A percentile compares a stretch with the other conserved stretches of the same genome.
Conservation (phyloP, 2,113 vertebrate genomes). For the Coreoperca whiteheadi region DNA sequence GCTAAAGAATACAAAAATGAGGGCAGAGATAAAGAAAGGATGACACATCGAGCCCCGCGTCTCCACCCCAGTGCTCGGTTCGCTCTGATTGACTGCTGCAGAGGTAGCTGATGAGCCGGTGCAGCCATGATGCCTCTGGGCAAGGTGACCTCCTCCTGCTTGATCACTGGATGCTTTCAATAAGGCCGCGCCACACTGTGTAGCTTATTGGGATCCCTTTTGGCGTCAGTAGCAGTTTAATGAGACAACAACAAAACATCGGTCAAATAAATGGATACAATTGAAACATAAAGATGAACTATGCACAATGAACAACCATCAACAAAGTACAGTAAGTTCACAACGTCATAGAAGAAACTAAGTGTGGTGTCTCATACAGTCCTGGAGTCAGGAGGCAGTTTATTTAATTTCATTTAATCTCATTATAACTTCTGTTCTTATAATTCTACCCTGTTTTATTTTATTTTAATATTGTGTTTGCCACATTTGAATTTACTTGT, state of each 20-base stretch:
- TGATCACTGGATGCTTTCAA: constrained; percentile 5
- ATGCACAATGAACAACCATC: neutral
- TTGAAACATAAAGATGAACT: too few species aligned
- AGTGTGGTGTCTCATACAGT: neutral
- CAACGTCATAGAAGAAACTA: too few species aligned
- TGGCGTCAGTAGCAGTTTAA: neutral
- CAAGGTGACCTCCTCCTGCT: constrained; percentile 32
- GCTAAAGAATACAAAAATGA: constrained; percentile 15
- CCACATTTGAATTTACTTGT: neutral
- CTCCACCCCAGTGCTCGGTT: neutral
- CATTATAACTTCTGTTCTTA: neutral
- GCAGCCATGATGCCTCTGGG: constrained; percentile 4
- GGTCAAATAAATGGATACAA: neutral
- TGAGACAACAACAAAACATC: neutral
- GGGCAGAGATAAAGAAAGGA: constrained; percentile 21
- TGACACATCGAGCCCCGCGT: constrained; percentile 6
- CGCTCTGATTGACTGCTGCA: constrained; percentile 20
- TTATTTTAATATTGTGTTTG: neutral
- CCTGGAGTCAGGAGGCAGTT: neutral
- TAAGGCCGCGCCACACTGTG: neutral
- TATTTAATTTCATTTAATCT: too few species aligned
- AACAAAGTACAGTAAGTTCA: too few species aligned
- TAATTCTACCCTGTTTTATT: neutral
- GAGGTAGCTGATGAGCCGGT: constrained; percentile 2
- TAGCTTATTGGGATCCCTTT: neutral